Base-by-base conservation (phyloP, 2,888 invertebrate species). In the Drosophila antonietae region DNA sequence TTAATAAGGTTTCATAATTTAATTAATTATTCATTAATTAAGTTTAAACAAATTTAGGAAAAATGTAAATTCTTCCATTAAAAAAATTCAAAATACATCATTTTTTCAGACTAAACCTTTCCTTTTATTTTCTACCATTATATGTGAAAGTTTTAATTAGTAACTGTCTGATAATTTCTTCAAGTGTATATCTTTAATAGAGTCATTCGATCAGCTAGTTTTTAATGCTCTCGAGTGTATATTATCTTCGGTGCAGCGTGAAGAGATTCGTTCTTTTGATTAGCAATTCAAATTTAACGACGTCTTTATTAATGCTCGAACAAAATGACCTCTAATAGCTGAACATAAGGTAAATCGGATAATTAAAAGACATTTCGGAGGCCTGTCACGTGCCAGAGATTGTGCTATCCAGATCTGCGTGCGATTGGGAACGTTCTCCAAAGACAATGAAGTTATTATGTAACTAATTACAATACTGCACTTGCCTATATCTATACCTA, bases 221-320 rank as follows among this genome's bases (percentile, higher is more conserved):
- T 20, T 4, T 3, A 8, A 3, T 31, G 7, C 31, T 55, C 9
- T 49, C 15, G 28, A 51, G 53, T 47, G 71, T 71, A 46, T 53
- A 41, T 35, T 35, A 12, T 8, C 1, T 52, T 64, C 57, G 55
- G 46, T 64, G 57, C 53, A 59, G 20, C 23, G 20, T 14, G 18
- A 28, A 37, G 15, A 37, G 20, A 46, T 52, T 71, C 46, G 31
- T 37, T 55, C 23, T 55, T 28, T 60, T 43, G 39, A 78, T 80
- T 78, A 68, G 68, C 78, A 80, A 78, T 80, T 75, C 80, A 68
- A 75, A 78, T 78, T 75, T 65, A 62, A 80, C 49, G 68, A 72
- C 67, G 61, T 68, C 68, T 64, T 60, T 70, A 66, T 63, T 46
- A 58, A 70, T 44, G 60, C 60, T 51, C 23, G 44, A 64, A 33